Evolutionary conservation across 1,140 invertebrate species (phyloP).

Genomic region (Zaprionus gabonicus): DNA sequence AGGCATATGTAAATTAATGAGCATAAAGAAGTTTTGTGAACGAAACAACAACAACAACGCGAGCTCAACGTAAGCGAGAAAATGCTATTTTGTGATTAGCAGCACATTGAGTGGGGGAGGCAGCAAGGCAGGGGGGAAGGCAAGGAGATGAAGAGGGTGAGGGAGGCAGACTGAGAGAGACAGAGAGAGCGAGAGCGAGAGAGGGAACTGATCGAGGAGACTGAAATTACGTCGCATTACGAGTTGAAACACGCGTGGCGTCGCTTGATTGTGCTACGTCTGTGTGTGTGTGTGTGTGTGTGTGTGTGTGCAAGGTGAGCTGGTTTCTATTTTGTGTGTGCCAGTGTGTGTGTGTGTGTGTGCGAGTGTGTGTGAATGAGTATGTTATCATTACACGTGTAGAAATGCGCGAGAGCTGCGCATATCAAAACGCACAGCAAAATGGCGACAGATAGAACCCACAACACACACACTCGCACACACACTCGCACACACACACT

Average conservation of each 20-base stretch:
- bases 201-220: neutral
- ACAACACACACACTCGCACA: constrained; percentile 23
- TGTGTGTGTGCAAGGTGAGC: constrained; percentile 71
- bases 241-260: constrained; percentile 68
- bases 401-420: constrained; percentile 33
- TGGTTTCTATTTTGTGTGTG: constrained; percentile 42
- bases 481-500: neutral
- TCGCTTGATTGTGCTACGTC: constrained; percentile 16
- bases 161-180: constrained; percentile 17
- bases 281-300: constrained; percentile 16
- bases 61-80: constrained; percentile 47
- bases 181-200: constrained; percentile 3
- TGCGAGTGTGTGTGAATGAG: constrained; percentile 7
- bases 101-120: neutral
- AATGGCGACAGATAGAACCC: constrained; percentile 69
- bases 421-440: constrained; percentile 72
- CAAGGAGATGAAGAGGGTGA: constrained; percentile 31
- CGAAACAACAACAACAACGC: constrained; percentile 28
- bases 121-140: neutral
- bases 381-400: constrained; percentile 76
- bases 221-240: constrained; percentile 75
- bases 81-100: constrained; percentile 55
- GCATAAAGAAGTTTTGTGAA: constrained; percentile 50
- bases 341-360: neutral
- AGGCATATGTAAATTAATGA: constrained; percentile 71